These are phyloP conservation scores for Pocillopora damicornis DNA, from an alignment of 64 coral and sea anemone genomes.

Conservation along the genomic window DNA sequence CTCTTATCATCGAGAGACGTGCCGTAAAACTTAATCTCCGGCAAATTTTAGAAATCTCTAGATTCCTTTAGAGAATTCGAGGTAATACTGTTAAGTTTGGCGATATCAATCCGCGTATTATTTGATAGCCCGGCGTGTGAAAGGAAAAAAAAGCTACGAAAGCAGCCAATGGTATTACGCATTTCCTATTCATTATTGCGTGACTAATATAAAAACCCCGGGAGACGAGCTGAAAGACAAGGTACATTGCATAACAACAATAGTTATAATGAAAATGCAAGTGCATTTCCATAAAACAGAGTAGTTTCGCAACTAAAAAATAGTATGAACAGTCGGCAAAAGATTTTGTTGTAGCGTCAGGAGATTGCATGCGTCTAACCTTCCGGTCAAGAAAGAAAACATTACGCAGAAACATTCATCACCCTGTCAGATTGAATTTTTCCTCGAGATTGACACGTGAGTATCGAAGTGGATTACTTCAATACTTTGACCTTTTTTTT, in stretches of 20 bases:
- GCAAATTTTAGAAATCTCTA: too few species aligned
- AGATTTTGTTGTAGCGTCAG: neutral
- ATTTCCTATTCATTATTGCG: neutral
- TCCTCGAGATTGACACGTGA: neutral
- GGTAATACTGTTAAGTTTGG: neutral
- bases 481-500: neutral
- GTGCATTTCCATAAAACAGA: neutral
- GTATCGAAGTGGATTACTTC: conserved; percentile 1
- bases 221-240: neutral
- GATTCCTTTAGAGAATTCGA: too few species aligned
- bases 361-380: neutral
- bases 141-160: neutral
- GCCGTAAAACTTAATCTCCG: too few species aligned
- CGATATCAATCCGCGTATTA: neutral
- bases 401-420: neutral
- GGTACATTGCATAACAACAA: conserved; percentile 1
- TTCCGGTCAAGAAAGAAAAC: neutral
- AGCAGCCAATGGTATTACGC: neutral
- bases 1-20: too few species aligned
- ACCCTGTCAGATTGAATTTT: neutral
- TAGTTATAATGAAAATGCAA: neutral
- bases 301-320: neutral
- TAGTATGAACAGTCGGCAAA: neutral
- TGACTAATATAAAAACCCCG: conserved; percentile 10
- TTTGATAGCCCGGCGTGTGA: neutral